Evolutionary conservation across 2,113 vertebrate genomes (phyloP).

Genomic region (Hippopotamus amphibius): DNA sequence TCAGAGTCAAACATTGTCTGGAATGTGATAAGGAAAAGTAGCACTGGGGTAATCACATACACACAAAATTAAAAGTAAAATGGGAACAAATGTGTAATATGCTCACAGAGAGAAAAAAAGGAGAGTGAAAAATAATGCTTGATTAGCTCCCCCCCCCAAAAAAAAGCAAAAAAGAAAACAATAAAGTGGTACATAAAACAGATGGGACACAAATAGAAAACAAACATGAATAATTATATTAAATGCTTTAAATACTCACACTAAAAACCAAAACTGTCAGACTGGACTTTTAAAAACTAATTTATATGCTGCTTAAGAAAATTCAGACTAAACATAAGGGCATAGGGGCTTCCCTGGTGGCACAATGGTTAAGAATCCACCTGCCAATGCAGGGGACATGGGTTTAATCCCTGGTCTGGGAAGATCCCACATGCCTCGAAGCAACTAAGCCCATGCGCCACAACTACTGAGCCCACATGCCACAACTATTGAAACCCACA

Average conservation of each 20-base stretch:
- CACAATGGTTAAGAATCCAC: no score
- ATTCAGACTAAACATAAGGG: neutral
- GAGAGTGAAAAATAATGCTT: slow-evolving; percentile 38
- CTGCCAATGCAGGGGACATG: no score
- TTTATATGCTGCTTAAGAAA: neutral
- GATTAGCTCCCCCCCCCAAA: neutral
- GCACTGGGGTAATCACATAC: neutral
- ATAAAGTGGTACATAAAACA: neutral
- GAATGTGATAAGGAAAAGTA: neutral
- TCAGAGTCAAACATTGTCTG: neutral
- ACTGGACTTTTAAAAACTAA: neutral
- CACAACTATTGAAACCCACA: no score
- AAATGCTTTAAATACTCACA: neutral
- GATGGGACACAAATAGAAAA: neutral
- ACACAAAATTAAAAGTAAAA: neutral
- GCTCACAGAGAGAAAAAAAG: neutral
- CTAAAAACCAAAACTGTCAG: neutral
- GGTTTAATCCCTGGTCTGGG: no score
- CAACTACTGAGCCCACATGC: no score
- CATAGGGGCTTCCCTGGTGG: neutral
- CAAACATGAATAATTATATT: neutral
- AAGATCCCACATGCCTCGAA: no score
- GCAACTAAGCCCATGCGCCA: no score
- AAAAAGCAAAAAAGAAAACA: neutral
- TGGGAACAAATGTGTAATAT: neutral